Conservation (phyloP, 2,888 invertebrate genomes). For the Ashinkailepas kermadecensis region DNA sequence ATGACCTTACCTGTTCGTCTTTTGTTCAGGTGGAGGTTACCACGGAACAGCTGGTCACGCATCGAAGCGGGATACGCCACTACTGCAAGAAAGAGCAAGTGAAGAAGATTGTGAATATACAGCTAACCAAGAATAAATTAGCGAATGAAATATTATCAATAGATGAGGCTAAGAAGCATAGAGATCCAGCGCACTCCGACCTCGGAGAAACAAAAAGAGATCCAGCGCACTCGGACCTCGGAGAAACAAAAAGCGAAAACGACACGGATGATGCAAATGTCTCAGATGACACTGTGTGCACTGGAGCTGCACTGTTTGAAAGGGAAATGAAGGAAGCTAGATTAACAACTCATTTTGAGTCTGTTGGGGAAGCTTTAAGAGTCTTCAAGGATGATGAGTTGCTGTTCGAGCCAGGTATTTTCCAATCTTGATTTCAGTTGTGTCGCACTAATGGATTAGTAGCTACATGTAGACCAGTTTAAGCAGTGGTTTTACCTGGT, state of each 20-base stretch:
- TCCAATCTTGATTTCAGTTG: no score
- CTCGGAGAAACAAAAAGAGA: no score
- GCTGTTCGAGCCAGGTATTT: slow-evolving; percentile 46
- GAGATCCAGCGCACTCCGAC: no score
- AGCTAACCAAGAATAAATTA: background rate
- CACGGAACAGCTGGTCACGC: slow-evolving; percentile 47
- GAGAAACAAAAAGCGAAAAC: no score
- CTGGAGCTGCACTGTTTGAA: no score
- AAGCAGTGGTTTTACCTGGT: no score
- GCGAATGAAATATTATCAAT: background rate
- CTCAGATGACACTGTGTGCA: no score
- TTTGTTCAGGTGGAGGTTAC: slow-evolving; percentile 45
- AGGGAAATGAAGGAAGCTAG: slow-evolving; percentile 43
- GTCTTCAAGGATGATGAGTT: slow-evolving; percentile 52
- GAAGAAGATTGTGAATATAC: background rate
- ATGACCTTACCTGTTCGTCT: no score
- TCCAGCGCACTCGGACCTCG: no score
- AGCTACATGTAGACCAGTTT: no score
- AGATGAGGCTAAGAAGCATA: no score
- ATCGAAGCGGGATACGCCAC: slow-evolving; percentile 51
- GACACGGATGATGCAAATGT: background rate
- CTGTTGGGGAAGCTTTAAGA: slow-evolving; percentile 44
- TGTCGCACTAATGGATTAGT: no score
- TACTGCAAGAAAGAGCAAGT: slow-evolving; percentile 41
- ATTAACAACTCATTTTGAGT: slow-evolving; percentile 42